These are phyloP conservation scores for Ectropis grisescens DNA, from an alignment of 1,140 invertebrate genomes.

Conservation along the genomic window DNA sequence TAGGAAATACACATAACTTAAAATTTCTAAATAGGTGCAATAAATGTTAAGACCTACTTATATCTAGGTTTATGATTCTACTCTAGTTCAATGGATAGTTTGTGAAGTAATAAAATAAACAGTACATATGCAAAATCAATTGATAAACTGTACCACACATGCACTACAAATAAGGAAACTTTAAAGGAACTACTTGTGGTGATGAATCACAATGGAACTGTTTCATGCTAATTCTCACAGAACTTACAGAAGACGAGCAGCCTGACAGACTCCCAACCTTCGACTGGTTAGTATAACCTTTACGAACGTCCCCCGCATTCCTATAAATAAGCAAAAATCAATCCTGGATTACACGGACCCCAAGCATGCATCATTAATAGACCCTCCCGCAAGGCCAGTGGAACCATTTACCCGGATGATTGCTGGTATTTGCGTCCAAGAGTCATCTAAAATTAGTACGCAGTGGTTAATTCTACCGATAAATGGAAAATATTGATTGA, in stretches of 20 bases:
- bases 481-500: slow-evolving; percentile 5
- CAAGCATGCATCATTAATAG: slow-evolving; percentile 49
- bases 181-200: no score
- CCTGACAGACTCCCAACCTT: slow-evolving; percentile 67
- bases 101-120: no score
- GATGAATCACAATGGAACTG: background rate
- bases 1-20: no score
- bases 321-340: slow-evolving; percentile 68
- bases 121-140: no score
- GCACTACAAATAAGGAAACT: slow-evolving; percentile 11
- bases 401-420: slow-evolving; percentile 61
- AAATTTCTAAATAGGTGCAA: no score
- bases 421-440: slow-evolving; percentile 63
- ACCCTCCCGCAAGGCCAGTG: slow-evolving; percentile 26
- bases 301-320: slow-evolving; percentile 63
- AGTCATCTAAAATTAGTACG: slow-evolving; percentile 47
- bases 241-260: slow-evolving; percentile 68
- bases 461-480: no score
- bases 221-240: slow-evolving; percentile 2
- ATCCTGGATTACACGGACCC: slow-evolving; percentile 36
- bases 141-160: slow-evolving; percentile 8
- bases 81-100: no score
- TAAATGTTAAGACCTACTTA: no score
- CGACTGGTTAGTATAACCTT: slow-evolving; percentile 63
- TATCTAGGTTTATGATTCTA: no score